A percentile compares a stretch with the other conserved stretches of the same genome.
Evolutionary conservation across 2,113 vertebrate species (phyloP).

Genomic region (Cnemophilus loriae): DNA sequence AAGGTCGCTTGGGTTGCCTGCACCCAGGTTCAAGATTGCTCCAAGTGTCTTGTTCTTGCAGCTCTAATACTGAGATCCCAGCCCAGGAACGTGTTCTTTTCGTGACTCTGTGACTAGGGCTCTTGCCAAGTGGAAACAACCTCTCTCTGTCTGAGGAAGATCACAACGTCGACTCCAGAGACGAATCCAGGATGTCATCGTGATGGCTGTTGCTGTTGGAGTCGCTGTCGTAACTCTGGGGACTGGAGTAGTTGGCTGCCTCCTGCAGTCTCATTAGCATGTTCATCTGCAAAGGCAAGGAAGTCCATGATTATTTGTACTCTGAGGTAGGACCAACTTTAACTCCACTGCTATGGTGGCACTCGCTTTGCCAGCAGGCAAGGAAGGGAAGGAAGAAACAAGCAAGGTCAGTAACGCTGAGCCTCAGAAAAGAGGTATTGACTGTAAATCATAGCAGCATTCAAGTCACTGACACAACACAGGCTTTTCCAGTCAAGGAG

Average conservation of each 20-base stretch:
- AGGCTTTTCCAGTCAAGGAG: background rate
- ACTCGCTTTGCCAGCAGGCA: background rate
- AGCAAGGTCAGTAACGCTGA: accelerated
- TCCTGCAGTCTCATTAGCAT: conserved; percentile 98
- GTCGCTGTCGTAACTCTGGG: conserved; percentile 97
- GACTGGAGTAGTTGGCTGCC: conserved; percentile 92
- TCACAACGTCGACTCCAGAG: conserved; percentile 93
- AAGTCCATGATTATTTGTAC: background rate
- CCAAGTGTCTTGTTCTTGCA: conserved; percentile 70
- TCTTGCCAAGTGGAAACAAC: background rate
- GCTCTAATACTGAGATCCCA: conserved; percentile 50
- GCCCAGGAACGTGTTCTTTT: conserved; percentile 35
- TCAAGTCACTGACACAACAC: background rate
- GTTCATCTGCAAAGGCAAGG: conserved; percentile 83
- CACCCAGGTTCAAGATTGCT: conserved; percentile 72
- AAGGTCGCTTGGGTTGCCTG: conserved; percentile 75
- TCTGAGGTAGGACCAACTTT: background rate
- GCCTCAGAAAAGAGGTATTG: background rate
- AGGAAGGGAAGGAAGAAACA: background rate
- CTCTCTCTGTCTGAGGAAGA: background rate
- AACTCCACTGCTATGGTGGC: background rate
- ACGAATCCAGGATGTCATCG: conserved; percentile 91
- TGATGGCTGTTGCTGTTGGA: conserved; percentile 97
- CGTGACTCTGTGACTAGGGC: background rate
- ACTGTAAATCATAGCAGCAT: background rate